phyloP scores from a whole-genome alignment of 2,888 invertebrate genomes.

The Pyrgus malvae region DNA sequence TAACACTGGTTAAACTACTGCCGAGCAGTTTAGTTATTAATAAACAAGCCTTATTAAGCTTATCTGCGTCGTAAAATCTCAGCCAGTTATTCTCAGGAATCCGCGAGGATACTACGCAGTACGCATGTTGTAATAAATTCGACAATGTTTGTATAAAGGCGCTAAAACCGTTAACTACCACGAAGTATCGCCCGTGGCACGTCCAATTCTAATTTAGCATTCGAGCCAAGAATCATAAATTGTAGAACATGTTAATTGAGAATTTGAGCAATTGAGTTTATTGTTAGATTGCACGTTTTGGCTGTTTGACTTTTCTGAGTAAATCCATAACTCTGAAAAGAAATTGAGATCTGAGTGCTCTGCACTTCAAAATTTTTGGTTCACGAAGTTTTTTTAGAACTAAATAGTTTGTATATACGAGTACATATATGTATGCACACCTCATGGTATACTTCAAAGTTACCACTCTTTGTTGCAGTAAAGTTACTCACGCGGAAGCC shows the following conservation, averaged over 20 bases:
- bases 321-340: no score
- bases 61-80: not conserved
- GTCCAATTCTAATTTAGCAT: constrained; percentile 1
- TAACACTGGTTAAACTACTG: not conserved
- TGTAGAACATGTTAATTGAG: not conserved
- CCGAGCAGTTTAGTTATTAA: not conserved
- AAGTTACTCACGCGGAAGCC: not conserved
- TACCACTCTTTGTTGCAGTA: not conserved
- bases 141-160: constrained; percentile 3
- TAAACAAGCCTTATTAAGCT: not conserved
- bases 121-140: not conserved
- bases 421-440: no score
- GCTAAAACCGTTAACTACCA: not conserved
- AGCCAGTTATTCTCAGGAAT: not conserved
- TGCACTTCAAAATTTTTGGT: no score
- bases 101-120: constrained; percentile 3
- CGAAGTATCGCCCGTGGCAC: not conserved
- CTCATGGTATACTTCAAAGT: no score
- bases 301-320: no score
- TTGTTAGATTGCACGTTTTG: no score
- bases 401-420: no score
- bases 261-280: no score
- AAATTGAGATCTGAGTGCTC: no score
- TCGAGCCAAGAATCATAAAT: not conserved
- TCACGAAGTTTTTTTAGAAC: no score